Conservation (phyloP, 2,797 vertebrate genomes). For the Sebastes oblongus region DNA sequence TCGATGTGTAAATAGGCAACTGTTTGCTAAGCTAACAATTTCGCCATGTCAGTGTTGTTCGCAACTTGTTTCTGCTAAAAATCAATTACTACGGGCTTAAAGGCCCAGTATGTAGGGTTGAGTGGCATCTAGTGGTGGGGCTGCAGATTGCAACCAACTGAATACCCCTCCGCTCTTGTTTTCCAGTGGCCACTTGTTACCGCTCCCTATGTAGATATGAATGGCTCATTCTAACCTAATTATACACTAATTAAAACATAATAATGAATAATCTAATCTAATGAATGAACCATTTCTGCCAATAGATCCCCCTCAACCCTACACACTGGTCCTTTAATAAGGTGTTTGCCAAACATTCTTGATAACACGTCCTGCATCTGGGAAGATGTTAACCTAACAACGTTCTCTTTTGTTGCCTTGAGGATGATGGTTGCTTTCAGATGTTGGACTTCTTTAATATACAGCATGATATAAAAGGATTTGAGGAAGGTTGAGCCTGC, state of each 20-base stretch:
- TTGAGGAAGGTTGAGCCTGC: neutral
- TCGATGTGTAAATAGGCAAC: too few relatives aligned
- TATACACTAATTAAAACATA: neutral
- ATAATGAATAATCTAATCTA: neutral
- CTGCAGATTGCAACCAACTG: neutral
- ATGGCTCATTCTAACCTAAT: neutral
- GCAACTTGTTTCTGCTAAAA: too few relatives aligned
- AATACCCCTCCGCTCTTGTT: neutral
- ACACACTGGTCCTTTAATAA: neutral
- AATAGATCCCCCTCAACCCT: neutral
- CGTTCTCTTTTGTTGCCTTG: too few relatives aligned
- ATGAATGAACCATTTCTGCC: neutral
- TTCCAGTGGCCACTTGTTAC: too few relatives aligned
- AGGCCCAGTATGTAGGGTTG: neutral
- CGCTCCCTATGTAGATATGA: neutral
- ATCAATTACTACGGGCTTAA: neutral
- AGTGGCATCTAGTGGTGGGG: neutral
- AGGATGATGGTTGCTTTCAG: neutral
- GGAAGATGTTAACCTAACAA: neutral
- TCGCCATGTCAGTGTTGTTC: too few relatives aligned
- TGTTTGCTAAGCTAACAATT: too few relatives aligned
- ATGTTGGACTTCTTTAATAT: neutral
- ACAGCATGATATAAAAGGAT: neutral
- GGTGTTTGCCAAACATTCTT: neutral
- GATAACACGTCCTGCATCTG: neutral